A percentile compares a stretch with the other conserved stretches of the same genome.
phyloP scores from a whole-genome alignment of 2,113 vertebrate genomes.

The Thalassarche chlororhynchos region DNA sequence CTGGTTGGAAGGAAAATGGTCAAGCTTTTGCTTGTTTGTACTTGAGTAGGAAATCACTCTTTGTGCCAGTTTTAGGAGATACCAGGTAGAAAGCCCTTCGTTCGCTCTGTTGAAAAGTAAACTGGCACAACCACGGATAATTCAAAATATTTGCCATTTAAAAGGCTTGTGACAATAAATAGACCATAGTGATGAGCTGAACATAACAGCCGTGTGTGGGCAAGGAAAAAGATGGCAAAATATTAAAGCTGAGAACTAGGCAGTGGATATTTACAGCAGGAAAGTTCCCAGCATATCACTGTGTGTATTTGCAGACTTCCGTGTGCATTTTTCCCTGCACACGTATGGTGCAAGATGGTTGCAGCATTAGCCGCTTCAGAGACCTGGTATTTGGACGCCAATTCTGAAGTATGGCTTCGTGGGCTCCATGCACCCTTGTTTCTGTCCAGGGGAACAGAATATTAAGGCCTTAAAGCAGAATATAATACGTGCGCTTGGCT shows the following conservation, averaged over 20 bases:
- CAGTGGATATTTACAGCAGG: not conserved
- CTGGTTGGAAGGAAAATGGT: not conserved
- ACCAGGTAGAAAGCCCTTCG: not conserved
- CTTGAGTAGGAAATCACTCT: not conserved
- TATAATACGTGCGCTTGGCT: not conserved
- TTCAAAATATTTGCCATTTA: slow-evolving; percentile 7
- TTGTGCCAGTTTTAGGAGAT: not conserved
- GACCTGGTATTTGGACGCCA: not conserved
- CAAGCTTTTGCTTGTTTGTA: slow-evolving; percentile 9
- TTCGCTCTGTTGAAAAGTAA: not conserved
- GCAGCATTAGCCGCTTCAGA: rapidly evolving
- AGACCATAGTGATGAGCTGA: not conserved
- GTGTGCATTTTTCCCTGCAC: rapidly evolving
- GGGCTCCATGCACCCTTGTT: rapidly evolving
- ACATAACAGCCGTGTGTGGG: not conserved
- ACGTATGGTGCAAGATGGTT: not conserved
- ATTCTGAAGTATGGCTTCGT: not conserved
- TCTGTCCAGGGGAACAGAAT: not conserved
- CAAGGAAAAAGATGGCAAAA: not conserved
- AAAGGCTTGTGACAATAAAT: not conserved
- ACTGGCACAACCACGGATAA: not conserved
- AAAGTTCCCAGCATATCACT: not conserved
- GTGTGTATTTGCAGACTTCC: not conserved
- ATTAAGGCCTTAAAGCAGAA: not conserved
- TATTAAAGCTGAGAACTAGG: not conserved